Base-by-base conservation (phyloP, 2,113 vertebrate species). In the human (Homo sapiens) region DNA sequence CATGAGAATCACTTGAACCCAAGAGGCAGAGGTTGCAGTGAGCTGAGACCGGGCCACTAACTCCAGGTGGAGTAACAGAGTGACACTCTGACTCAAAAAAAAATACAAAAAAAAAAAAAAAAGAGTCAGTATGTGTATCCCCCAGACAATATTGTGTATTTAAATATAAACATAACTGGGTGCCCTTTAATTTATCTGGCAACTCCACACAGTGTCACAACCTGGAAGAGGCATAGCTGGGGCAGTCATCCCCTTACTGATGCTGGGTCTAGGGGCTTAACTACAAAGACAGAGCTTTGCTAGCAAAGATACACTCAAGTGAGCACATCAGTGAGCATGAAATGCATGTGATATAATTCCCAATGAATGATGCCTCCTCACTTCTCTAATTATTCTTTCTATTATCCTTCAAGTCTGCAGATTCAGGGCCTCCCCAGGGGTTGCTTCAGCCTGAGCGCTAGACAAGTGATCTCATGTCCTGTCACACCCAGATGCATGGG, bases 31-130 rank as follows among this genome's bases (percentile, higher is more conserved):
- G 25, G 59, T 5, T 11, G 59, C 59, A 12, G 59, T 27, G 59
- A 27, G 1, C 10, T 27, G 59, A 61, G 59, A 61, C 0, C 2
- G 0, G 59, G 10, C 59, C 59, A 27, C 59, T 61, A 0, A 12
- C 10, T 61, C 59, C 59, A 27, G 4, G 4, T 61, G 10, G 59
- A 25, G 25, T 12, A 27, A 27, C 59, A 27, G 25, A 61, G 59
- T 61, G 59, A 61, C 9, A 61, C 59, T 27, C 10, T 61, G 4
- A 61, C 23, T 27, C 9, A 11, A 61, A 27, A 61, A 61, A 4
- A 10, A 27, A 40, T 40, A 43, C 43, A 43, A 43, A 43, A 43
- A 43, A 25, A 27, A 25, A 59, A 10, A 10, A 48, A 10, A 48
- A 9, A 59, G 8, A 57, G 7, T 25, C 57, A 61, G 1, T 11